These are phyloP conservation scores for Orthonyx spaldingii DNA, from an alignment of 2,113 vertebrate species.

Conservation along the genomic window DNA sequence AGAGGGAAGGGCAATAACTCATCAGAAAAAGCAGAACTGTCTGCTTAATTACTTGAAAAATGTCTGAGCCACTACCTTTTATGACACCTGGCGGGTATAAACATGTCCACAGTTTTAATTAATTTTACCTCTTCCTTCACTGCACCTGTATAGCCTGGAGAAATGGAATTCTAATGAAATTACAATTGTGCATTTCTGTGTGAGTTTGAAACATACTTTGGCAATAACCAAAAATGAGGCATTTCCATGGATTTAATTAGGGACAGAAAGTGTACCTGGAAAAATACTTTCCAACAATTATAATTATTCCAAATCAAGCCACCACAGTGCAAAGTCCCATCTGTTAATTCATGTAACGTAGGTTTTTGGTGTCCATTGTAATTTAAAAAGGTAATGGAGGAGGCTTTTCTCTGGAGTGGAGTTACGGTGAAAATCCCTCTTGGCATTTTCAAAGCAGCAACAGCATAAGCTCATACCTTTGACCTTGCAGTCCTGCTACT, in stretches of 20 bases:
- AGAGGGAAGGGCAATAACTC: slow-evolving; percentile 70
- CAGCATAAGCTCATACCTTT: background rate
- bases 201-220: slow-evolving; percentile 56
- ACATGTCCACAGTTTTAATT: slow-evolving; percentile 78
- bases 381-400: background rate
- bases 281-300: slow-evolving; percentile 37
- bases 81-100: slow-evolving; percentile 75
- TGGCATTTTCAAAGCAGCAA: background rate
- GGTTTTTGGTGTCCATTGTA: background rate
- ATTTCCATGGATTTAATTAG: slow-evolving; percentile 59
- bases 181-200: slow-evolving; percentile 47
- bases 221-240: slow-evolving; percentile 63
- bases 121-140: slow-evolving; percentile 76
- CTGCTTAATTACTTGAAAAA: slow-evolving; percentile 81
- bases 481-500: background rate
- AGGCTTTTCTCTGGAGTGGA: background rate
- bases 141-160: slow-evolving; percentile 72
- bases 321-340: background rate
- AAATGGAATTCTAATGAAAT: slow-evolving; percentile 72
- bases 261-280: slow-evolving; percentile 11
- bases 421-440: background rate
- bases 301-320: slow-evolving; percentile 47
- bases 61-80: slow-evolving; percentile 74
- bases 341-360: background rate
- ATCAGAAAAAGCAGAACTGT: slow-evolving; percentile 69